Evolutionary conservation across 2,888 invertebrate genomes (phyloP).

Genomic region (Callinectes sapidus): DNA sequence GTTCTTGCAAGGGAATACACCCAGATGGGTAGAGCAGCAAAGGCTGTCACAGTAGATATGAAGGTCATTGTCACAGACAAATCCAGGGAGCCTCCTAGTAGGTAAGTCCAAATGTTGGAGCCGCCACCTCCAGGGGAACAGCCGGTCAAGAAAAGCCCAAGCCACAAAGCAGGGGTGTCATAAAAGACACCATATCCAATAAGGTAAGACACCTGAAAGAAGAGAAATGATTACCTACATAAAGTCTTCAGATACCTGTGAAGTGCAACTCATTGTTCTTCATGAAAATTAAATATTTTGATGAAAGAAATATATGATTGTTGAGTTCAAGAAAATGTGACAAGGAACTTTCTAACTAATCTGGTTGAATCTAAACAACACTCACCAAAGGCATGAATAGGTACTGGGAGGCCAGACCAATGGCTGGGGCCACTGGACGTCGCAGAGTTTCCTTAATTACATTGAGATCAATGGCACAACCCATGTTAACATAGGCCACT

Average conservation of each 20-base stretch:
- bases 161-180: constrained; percentile 82
- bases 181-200: constrained; percentile 85
- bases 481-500: constrained; percentile 91
- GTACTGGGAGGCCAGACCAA: constrained; percentile 88
- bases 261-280: background rate
- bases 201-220: constrained; percentile 83
- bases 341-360: too few species aligned
- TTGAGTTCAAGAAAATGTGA: too few species aligned
- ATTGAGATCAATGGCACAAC: constrained; percentile 88
- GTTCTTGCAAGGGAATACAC: constrained; percentile 62
- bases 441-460: constrained; percentile 82
- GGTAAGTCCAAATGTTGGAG: constrained; percentile 96
- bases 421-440: constrained; percentile 85
- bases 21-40: constrained; percentile 78
- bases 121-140: constrained; percentile 96
- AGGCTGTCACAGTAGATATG: constrained; percentile 89
- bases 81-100: constrained; percentile 93
- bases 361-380: background rate
- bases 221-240: constrained; percentile 45
- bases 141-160: constrained; percentile 93
- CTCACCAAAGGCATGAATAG: constrained; percentile 89
- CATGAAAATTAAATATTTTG: too few species aligned
- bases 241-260: background rate
- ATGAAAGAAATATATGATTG: too few species aligned
- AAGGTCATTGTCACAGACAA: constrained; percentile 97